These are phyloP conservation scores for Macquaria ambigua DNA, from an alignment of 2,113 vertebrate species.

Conservation along the genomic window DNA sequence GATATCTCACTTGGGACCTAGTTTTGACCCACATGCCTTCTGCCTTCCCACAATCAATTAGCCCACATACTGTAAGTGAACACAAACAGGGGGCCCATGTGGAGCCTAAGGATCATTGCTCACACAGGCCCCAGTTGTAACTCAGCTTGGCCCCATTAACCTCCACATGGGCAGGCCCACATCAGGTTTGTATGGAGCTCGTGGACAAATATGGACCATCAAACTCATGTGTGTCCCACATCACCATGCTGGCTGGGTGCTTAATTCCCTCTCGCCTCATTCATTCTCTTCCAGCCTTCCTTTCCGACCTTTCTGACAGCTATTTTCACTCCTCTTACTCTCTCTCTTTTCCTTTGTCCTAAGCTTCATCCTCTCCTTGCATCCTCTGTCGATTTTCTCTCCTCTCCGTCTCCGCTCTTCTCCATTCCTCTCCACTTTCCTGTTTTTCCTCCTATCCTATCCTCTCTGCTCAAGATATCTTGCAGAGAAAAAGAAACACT, in stretches of 20 bases:
- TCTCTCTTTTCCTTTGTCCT: background rate
- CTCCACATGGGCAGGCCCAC: background rate
- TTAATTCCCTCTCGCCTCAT: background rate
- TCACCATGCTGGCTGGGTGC: background rate
- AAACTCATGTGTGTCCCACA: background rate
- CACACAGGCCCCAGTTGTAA: constrained; percentile 3
- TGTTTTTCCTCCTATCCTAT: background rate
- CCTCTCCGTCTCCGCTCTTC: background rate
- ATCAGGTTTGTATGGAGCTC: background rate
- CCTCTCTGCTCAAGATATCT: constrained; percentile 2
- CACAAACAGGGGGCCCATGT: background rate
- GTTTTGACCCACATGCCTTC: no score
- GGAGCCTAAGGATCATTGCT: background rate
- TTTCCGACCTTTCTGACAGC: background rate
- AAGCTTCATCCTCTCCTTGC: background rate
- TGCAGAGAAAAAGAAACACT: background rate
- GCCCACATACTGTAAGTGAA: background rate
- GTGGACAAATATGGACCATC: constrained; percentile 6
- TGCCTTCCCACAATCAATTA: no score
- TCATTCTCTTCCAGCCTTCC: constrained; percentile 7
- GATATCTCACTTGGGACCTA: no score
- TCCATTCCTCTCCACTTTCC: background rate
- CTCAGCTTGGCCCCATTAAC: constrained; percentile 25
- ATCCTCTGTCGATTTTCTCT: constrained; percentile 12
- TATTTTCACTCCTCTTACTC: background rate